Base-by-base conservation (phyloP, 2,113 vertebrate genomes). In the Notarius quadriscutis region DNA sequence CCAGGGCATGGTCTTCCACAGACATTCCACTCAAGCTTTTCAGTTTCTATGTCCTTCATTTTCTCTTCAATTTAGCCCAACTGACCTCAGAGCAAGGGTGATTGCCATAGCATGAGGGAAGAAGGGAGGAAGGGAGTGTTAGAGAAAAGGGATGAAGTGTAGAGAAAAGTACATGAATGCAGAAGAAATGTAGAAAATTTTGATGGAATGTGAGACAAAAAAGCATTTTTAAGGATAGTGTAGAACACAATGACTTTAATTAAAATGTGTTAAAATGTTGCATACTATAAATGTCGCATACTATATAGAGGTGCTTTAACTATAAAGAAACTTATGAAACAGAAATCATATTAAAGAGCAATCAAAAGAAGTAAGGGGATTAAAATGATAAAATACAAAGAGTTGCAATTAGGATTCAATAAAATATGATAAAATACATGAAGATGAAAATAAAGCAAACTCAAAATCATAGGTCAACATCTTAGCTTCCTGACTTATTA, bases 21-120 rank as follows among this genome's bases (percentile, higher is more conserved):
- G 84, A 86, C 87, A 81, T 86, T 88, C 89, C 84, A 74, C 51
- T 80, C 81, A 80, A 86, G 75, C 34, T 84, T 62, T 87, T 75
- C 14, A 69, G 69, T 34, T 85, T 63, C 53, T 79, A 48, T 20
- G 51, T 57, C 57, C 63, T 69, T 88, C 53, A 84, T 84, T 65
- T 80, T 88, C 30, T 84, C 30, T 34, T 27, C 7, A 86, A 88
- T 63, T 84, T 80, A 50, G 50, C 63, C 84, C 17, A 50, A 51
- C 11, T 84, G 74, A 86, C 84, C 89, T 84, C 48, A 30, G 75
- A 84, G 53, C 57, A 30, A 63, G 63, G 77, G n/a, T 81, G 85
- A 88, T 83, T 86, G 80, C 72, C 41, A 65, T 55, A 86, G 53
- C 58, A 58, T 84, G 51, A 65, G 53, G 81, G 48, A 41, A 78